Evolutionary conservation across 2,888 invertebrate genomes (phyloP).

Genomic region (Habrosyne pyritoides): DNA sequence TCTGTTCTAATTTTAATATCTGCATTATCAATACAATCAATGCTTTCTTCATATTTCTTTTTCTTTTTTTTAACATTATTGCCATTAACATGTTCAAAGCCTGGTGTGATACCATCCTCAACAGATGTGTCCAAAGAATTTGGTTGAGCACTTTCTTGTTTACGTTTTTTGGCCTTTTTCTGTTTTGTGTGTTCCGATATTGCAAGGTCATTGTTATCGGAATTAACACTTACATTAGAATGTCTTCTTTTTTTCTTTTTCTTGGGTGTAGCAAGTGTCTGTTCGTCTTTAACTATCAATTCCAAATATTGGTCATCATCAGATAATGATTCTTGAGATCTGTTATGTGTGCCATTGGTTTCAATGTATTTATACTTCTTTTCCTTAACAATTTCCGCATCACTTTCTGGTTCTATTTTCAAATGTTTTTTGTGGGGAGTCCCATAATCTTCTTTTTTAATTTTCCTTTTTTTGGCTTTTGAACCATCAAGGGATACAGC

Average conservation of each 20-base stretch:
- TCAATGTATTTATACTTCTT: conserved; percentile 27
- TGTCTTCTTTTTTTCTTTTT: conserved; percentile 34
- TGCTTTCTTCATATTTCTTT: conserved; percentile 35
- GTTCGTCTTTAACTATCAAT: conserved; percentile 52
- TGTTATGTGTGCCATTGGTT: conserved; percentile 15
- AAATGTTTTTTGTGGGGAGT: conserved; percentile 34
- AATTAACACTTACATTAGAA: conserved; percentile 24
- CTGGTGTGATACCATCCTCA: conserved; percentile 7
- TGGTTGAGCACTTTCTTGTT: conserved; percentile 19
- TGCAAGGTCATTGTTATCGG: conserved; percentile 17
- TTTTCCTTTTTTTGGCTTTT: conserved; percentile 24
- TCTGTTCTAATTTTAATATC: conserved; percentile 31
- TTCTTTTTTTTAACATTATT: conserved; percentile 36
- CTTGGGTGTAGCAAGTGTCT: conserved; percentile 25
- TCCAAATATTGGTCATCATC: conserved; percentile 49
- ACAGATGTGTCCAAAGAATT: conserved; percentile 1
- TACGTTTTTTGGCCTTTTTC: conserved; percentile 18
- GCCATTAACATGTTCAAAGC: conserved; percentile 16
- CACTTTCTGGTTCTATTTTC: conserved; percentile 54
- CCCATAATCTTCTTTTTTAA: conserved; percentile 19
- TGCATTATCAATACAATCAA: conserved; percentile 19
- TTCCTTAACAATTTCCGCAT: conserved; percentile 40
- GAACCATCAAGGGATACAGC: conserved; percentile 3
- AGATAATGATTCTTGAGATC: conserved; percentile 13
- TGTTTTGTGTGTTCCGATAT: neutral